A percentile compares a stretch with the other conserved stretches of the same genome.
These are phyloP conservation scores for Halictus quadricinctus DNA, from an alignment of 2,888 invertebrate genomes.

Conservation along the genomic window DNA sequence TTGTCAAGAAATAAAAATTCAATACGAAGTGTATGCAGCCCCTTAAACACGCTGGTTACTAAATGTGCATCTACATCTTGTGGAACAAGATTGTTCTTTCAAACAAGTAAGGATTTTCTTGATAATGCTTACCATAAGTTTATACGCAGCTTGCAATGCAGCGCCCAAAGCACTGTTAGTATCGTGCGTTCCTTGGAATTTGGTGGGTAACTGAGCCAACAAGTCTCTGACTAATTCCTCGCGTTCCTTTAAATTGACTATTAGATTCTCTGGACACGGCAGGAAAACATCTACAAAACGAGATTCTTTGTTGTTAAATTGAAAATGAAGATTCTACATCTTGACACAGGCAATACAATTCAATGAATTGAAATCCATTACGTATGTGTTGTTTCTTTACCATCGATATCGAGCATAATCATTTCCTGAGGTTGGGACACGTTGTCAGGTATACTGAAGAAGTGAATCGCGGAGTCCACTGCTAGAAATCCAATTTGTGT, in stretches of 20 bases:
- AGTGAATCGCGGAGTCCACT: conserved; percentile 95
- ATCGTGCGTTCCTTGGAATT: conserved; percentile 87
- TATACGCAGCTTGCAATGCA: conserved; percentile 95
- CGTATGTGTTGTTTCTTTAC: conserved; percentile 81
- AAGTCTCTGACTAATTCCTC: conserved; percentile 90
- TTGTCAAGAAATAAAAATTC: background rate
- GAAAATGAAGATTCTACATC: background rate
- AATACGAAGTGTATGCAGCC: too few species aligned
- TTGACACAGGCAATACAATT: background rate
- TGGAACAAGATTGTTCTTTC: too few species aligned
- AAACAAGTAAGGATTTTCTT: background rate
- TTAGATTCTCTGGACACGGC: conserved; percentile 95
- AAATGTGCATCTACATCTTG: too few species aligned
- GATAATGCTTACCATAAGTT: conserved; percentile 89
- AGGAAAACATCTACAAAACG: conserved; percentile 91
- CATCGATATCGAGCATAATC: conserved; percentile 96
- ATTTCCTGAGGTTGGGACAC: conserved; percentile 93
- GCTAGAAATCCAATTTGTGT: conserved; percentile 97
- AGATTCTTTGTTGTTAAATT: background rate
- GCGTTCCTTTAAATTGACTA: conserved; percentile 95
- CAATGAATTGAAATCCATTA: background rate
- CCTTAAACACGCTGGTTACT: too few species aligned
- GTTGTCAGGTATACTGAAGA: conserved; percentile 94
- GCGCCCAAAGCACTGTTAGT: conserved; percentile 95
- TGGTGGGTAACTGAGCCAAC: conserved; percentile 89